Conservation (phyloP, 1,140 invertebrate species). For the Drosophila mojavensis region DNA sequence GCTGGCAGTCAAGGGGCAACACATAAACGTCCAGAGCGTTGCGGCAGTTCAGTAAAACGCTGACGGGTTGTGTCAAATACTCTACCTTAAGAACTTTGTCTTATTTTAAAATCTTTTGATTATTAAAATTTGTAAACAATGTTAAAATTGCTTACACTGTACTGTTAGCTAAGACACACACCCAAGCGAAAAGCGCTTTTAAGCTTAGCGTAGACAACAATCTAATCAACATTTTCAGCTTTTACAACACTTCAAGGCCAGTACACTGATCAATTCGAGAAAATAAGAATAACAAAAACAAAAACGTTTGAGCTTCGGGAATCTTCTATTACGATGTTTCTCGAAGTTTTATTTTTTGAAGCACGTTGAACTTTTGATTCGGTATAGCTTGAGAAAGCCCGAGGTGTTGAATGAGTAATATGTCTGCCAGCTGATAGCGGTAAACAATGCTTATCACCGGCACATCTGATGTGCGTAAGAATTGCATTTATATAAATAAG, state of each 20-base stretch:
- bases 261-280: slow-evolving; percentile 4
- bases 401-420: slow-evolving; percentile 23
- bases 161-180: not conserved
- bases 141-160: not conserved
- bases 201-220: slow-evolving; percentile 11
- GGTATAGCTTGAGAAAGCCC: slow-evolving; percentile 13
- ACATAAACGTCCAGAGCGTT: not conserved
- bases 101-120: not conserved
- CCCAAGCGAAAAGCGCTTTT: not conserved
- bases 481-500: slow-evolving; percentile 6
- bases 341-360: slow-evolving; percentile 3
- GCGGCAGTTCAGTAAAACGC: not conserved
- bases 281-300: not conserved
- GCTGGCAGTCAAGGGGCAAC: slow-evolving; percentile 86
- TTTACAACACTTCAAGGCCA: not conserved
- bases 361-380: slow-evolving; percentile 20
- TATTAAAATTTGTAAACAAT: not conserved
- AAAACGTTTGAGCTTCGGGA: slow-evolving; percentile 27
- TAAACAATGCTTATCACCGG: slow-evolving; percentile 40
- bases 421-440: slow-evolving; percentile 23
- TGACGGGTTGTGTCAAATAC: not conserved
- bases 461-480: slow-evolving; percentile 19
- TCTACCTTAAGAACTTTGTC: not conserved
- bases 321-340: slow-evolving; percentile 22
- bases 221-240: not conserved